Evolutionary conservation across 2,888 invertebrate species (phyloP), one percentile per base, ranked within the genome.

Genomic region (Leucophenga montana): DNA sequence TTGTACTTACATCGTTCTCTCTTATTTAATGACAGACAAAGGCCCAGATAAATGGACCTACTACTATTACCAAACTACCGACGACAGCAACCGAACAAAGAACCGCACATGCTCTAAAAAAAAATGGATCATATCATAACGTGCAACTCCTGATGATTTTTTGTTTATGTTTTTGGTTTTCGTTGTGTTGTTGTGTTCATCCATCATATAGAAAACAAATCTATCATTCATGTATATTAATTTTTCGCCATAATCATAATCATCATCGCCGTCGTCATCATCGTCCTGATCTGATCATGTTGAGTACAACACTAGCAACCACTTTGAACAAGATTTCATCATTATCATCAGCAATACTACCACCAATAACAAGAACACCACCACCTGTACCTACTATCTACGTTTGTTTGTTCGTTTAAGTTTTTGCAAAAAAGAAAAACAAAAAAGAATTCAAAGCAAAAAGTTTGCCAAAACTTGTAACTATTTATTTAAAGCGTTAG

Each of bases 31-130:
- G 66, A 86, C 86, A 87, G 87, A 85, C 87, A 88, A 87, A 81
- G 87, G 87, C 87, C 87, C 85, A 88, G 87, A 84, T 87, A 87
- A 87, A 83, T 85, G 86, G 88, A 87, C 85, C 27, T 8, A 69
- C 50, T 61, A 56, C 53, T 73, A 71, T 66, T 71, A 73, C 70
- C 75, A 72, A 70, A 74, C 9, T 39, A 67, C 71, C 68, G 56
- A 70, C 67, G 76, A 67, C 67, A 66, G 27, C 70, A 67, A 56
- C 16, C n/a, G 33, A 31, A 39, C 16, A n/a, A 16, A 61, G 18
- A 59, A 61, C 61, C 31, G 31, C 18, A 61, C 33, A 1, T 20
- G 48, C 48, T 18, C 9, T 16, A 18, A 18, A 53, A 53, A 18
- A 18, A 53, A 53, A 18, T 53, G 53, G 53, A 53, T 18, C 53